These are phyloP conservation scores for Atherinomorus stipes DNA, from an alignment of 2,113 vertebrate species.

Conservation along the genomic window DNA sequence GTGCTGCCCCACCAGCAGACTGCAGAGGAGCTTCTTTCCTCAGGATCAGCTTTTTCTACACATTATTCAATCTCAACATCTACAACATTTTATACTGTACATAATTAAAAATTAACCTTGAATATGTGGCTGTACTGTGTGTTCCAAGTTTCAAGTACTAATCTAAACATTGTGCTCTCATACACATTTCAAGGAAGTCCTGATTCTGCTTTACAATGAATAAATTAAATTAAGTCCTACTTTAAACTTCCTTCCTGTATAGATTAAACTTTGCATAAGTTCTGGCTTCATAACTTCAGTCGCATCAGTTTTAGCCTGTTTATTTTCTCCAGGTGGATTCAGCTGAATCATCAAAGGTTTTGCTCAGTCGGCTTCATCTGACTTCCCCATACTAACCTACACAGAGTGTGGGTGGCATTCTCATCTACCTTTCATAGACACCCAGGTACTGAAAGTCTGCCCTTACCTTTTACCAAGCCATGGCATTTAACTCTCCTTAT, in stretches of 20 bases:
- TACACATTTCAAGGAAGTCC: neutral
- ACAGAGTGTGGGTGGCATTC: constrained; percentile 13
- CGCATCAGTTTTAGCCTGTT: neutral
- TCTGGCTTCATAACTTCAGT: neutral
- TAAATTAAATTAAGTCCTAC: neutral
- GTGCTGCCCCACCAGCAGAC: neutral
- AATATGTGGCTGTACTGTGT: neutral
- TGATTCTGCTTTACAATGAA: neutral
- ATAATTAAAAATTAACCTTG: neutral
- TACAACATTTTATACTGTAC: neutral
- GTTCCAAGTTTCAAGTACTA: neutral
- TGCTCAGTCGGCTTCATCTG: constrained; percentile 14
- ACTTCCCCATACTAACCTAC: neutral
- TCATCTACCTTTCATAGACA: constrained; percentile 21
- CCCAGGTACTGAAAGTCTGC: neutral
- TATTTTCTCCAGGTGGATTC: constrained; percentile 2
- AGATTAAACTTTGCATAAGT: constrained; percentile 3
- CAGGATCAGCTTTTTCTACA: neutral
- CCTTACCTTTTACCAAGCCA: constrained; percentile 31
- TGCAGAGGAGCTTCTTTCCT: neutral
- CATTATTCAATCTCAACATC: neutral
- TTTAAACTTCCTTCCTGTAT: neutral
- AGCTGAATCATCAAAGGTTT: constrained; percentile 24
- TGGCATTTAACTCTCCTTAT: constrained; percentile 57
- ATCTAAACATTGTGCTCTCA: neutral